phyloP scores from a whole-genome alignment of 2,888 invertebrate genomes.

The Anthophora plumipes region DNA sequence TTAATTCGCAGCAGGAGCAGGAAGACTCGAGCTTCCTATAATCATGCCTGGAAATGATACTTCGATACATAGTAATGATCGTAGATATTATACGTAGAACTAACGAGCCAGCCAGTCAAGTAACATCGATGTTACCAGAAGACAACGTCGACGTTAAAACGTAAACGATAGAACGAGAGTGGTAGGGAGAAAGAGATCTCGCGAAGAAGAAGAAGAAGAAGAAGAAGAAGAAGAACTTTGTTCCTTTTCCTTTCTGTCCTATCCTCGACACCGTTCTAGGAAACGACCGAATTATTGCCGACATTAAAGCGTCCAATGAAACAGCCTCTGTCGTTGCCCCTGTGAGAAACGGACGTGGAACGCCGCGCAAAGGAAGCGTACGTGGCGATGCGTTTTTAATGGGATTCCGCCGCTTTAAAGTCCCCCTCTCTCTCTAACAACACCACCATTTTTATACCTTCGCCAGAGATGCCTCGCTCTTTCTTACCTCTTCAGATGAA shows the following conservation, averaged over 20 bases:
- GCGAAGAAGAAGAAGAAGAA: too few relatives aligned
- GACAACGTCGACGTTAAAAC: constrained; percentile 4
- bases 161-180: not conserved
- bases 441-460: not conserved
- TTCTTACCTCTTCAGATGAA: not conserved
- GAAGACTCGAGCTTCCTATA: constrained; percentile 73
- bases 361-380: not conserved
- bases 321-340: not conserved
- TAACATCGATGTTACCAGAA: constrained; percentile 16
- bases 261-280: constrained; percentile 20
- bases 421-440: too few relatives aligned
- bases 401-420: constrained; percentile 1
- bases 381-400: constrained; percentile 14
- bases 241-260: not conserved
- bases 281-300: constrained; percentile 29
- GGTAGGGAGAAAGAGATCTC: not conserved
- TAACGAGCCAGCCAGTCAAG: constrained; percentile 40
- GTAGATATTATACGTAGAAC: constrained; percentile 70
- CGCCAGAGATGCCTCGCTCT: not conserved
- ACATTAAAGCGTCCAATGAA: constrained; percentile 2
- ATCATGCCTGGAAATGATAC: constrained; percentile 76
- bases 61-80: constrained; percentile 77
- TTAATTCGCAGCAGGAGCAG: constrained; percentile 44
- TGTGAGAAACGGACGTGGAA: not conserved
- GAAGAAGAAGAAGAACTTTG: too few relatives aligned